Evolutionary conservation across 2,888 invertebrate species (phyloP), one percentile per base, ranked within the genome.

Genomic region (Stramonita haemastoma): DNA sequence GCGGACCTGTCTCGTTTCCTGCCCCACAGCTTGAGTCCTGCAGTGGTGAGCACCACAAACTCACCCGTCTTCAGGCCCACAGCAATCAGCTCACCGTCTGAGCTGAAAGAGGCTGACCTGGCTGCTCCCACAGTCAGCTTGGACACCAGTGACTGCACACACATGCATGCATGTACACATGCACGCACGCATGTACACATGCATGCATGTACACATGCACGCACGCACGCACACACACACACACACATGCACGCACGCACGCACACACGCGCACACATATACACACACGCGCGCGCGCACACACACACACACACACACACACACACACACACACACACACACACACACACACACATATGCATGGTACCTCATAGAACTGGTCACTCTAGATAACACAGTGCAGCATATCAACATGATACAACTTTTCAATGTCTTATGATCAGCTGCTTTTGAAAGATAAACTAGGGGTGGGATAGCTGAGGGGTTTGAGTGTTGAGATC

Each of bases 1-100:
- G 94, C 94, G 19, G 95, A 94, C 87, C 96, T 92, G 90, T 96
- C 96, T 87, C 96, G 91, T 26, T 94, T 94, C 87, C 95, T 93
- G 22, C 94, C 94, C 94, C 94, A 94, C 15, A 95, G 90, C 88
- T 95, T 94, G 86, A 96, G 93, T 22, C 93, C 95, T 34, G 93
- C 93, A 29, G 94, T 91, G 13, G 93, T 91, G 32, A 96, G 91
- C 4, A 96, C 91, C 5, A 95, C 89, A 87, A 96, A 95, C 91
- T 96, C 95, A 73, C 96, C 96, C 90, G 95, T 95, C 91, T 95
- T 95, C 32, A 95, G 91, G 6, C 96, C 96, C 2, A 95, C 95
- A 32, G 95, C 96, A 32, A 96, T 93, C 92, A 95, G 89, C 79
- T 95, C 95, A n/a, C 96, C 96, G 92, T 95, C 94, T 46, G 93